Base-by-base conservation (phyloP, 2,888 invertebrate species). In the Zootermopsis nevadensis region DNA sequence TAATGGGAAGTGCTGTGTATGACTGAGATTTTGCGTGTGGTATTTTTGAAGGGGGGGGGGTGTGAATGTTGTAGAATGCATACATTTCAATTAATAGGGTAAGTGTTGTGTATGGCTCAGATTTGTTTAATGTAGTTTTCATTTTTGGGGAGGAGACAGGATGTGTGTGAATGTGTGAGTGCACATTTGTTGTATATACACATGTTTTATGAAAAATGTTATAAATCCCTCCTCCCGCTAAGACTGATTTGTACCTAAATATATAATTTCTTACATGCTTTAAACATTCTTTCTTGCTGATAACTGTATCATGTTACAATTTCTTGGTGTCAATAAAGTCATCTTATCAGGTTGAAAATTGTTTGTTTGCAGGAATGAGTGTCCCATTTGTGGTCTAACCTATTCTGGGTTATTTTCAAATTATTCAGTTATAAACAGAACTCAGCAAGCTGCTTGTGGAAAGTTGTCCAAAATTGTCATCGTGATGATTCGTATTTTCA, bases 301-400 rank as follows among this genome's bases (percentile, higher is more conserved):
- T 35, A n/a, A 38, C 38, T 74, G 74, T 74, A 74, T 74, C 31
- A 35, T 74, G 74, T 42, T 38, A 42, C 38, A 31, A 74, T n/a
- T n/a, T 38, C 38, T 74, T 74, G n/a, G 74, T 74, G 42, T 74
- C 38, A 74, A 74, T 74, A 74, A 74, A 74, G 31, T 74, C 24
- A 38, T 24, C 74, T 4, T 35, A n/a, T 74, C 38, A 7, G n/a
- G 35, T n/a, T 60, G 60, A 4, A 60, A 53, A 48, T 24, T 22
- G 6, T 48, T 31, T 53, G 38, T 33, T 38, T 1, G 48, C 48
- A 12, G 19, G 48, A 48, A 3, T 1, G 1, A 19, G 48, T 15
- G 3, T 48, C 19, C 1, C 48, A 4, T 48, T 48, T 19, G 15
- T 48, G 19, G 48, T 48, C 15, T 15, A 48, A 48, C 48, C 19